phyloP scores from a whole-genome alignment of 2,113 vertebrate species.

The Pterocles burchelli region DNA sequence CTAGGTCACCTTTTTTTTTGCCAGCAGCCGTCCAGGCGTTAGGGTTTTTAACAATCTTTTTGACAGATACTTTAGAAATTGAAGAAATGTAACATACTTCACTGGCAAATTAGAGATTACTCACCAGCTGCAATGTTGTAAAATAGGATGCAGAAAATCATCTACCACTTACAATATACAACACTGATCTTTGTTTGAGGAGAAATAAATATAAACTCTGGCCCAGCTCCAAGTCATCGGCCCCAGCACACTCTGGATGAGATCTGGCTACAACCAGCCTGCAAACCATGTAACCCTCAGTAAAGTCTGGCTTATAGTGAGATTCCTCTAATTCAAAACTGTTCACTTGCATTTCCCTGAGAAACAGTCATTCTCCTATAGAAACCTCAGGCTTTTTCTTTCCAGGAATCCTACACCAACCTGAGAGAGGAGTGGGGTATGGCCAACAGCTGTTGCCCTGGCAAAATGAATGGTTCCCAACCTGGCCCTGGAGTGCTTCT shows the following conservation, averaged over 20 bases:
- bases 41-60: background rate
- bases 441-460: background rate
- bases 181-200: background rate
- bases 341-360: background rate
- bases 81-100: background rate
- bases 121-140: background rate
- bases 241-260: background rate
- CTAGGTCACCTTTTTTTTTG: rapidly evolving
- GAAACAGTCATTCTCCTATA: background rate
- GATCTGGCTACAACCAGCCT: background rate
- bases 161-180: rapidly evolving
- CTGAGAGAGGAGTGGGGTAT: background rate
- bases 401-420: background rate
- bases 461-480: background rate
- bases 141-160: background rate
- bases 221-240: background rate
- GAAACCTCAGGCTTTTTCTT: background rate
- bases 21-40: background rate
- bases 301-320: background rate
- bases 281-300: background rate
- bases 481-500: background rate
- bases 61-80: background rate
- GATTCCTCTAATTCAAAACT: background rate
- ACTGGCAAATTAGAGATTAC: background rate
- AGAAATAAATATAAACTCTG: background rate